A percentile compares a stretch with the other conserved stretches of the same genome.
These are phyloP conservation scores for Syngnathus acus DNA, from an alignment of 2,797 vertebrate genomes.

Conservation along the genomic window DNA sequence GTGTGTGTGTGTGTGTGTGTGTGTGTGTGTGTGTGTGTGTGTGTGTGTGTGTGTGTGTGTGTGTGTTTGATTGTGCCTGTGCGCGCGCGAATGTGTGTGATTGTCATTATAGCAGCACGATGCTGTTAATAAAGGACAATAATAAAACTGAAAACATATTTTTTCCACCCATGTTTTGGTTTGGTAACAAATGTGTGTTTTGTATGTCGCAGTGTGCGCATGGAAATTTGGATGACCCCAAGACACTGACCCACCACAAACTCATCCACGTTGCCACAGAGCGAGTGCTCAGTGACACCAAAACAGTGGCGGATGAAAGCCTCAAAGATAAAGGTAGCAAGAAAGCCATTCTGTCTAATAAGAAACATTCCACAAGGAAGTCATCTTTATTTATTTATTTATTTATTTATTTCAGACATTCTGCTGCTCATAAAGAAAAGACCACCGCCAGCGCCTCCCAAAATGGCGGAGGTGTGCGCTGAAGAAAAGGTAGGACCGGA, in stretches of 20 bases:
- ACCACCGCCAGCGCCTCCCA: slow-evolving; percentile 75
- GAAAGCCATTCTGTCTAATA: background rate
- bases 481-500: slow-evolving; percentile 83
- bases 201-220: slow-evolving; percentile 73
- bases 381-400: background rate
- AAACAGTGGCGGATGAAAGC: slow-evolving; percentile 84
- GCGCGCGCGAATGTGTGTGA: no score
- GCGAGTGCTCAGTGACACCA: slow-evolving; percentile 84
- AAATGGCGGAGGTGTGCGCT: slow-evolving; percentile 83
- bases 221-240: slow-evolving; percentile 92
- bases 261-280: slow-evolving; percentile 88
- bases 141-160: no score
- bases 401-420: slow-evolving; percentile 71
- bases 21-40: background rate
- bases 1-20: background rate
- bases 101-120: no score
- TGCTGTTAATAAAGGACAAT: no score
- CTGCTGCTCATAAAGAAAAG: slow-evolving; percentile 87
- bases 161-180: no score
- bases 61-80: background rate
- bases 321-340: slow-evolving; percentile 85
- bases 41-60: no score
- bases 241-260: slow-evolving; percentile 89
- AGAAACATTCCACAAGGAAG: background rate
- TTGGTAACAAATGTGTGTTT: background rate